Evolutionary conservation across 2,113 vertebrate species (phyloP).

Genomic region (Caretta caretta): DNA sequence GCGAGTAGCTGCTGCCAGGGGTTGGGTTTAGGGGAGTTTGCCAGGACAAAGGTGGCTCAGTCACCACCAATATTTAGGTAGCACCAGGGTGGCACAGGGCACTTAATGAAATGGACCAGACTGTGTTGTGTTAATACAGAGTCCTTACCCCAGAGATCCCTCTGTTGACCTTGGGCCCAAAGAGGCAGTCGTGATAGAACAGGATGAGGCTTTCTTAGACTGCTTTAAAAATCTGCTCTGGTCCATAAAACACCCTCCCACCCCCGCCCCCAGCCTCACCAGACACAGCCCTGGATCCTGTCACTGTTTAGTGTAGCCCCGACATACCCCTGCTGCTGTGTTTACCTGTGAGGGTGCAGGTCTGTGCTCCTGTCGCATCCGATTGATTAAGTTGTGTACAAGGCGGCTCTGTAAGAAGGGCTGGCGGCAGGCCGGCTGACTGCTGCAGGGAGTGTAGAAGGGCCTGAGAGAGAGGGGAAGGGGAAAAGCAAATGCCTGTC

Average conservation of each 20-base stretch:
- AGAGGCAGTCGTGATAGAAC: background rate
- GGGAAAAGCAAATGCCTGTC: background rate
- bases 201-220: background rate
- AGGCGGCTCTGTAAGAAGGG: rapidly evolving
- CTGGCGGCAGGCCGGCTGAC: background rate
- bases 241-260: background rate
- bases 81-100: background rate
- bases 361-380: background rate
- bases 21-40: background rate
- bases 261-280: background rate
- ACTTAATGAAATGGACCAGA: background rate
- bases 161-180: background rate
- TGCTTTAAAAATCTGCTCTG: background rate
- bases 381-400: rapidly evolving
- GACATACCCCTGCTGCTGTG: rapidly evolving
- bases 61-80: background rate
- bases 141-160: background rate
- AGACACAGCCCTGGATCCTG: background rate
- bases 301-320: background rate
- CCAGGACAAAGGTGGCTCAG: background rate
- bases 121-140: background rate
- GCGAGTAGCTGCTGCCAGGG: background rate
- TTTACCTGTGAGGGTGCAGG: background rate
- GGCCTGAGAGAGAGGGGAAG: background rate
- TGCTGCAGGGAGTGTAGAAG: background rate